These are phyloP conservation scores for Amphipyra tragopoginis DNA, from an alignment of 2,888 invertebrate genomes.

Conservation along the genomic window DNA sequence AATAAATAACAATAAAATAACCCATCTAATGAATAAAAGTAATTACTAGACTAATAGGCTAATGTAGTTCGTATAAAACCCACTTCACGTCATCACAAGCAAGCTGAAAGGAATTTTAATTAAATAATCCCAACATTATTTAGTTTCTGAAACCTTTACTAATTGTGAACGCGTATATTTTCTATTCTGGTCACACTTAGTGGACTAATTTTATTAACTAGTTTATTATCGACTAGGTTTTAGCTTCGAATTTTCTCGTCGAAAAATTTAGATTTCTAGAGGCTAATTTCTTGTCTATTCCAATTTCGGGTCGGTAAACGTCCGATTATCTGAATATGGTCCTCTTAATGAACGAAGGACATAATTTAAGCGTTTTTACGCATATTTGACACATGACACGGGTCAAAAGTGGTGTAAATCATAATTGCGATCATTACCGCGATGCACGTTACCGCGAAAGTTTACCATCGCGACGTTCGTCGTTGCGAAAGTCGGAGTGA, in stretches of 20 bases:
- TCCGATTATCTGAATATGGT: no score
- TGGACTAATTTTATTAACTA: slow-evolving; percentile 7
- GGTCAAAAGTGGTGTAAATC: no score
- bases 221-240: not conserved
- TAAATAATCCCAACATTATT: slow-evolving; percentile 20
- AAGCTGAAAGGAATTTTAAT: slow-evolving; percentile 20
- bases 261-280: no score
- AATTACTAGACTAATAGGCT: slow-evolving; percentile 8
- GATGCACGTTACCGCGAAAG: no score
- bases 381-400: no score
- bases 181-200: slow-evolving; percentile 3
- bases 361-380: no score
- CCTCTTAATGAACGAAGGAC: no score
- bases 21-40: slow-evolving; percentile 8
- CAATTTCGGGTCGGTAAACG: no score
- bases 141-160: slow-evolving; percentile 12
- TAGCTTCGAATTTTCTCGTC: not conserved
- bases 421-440: no score
- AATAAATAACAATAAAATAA: slow-evolving; percentile 13
- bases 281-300: no score
- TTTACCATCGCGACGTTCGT: no score
- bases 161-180: slow-evolving; percentile 8
- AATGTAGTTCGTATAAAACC: not conserved
- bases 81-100: slow-evolving; percentile 2
- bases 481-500: no score